phyloP scores from a whole-genome alignment of 2,888 invertebrate species.

The Clunio marinus region DNA sequence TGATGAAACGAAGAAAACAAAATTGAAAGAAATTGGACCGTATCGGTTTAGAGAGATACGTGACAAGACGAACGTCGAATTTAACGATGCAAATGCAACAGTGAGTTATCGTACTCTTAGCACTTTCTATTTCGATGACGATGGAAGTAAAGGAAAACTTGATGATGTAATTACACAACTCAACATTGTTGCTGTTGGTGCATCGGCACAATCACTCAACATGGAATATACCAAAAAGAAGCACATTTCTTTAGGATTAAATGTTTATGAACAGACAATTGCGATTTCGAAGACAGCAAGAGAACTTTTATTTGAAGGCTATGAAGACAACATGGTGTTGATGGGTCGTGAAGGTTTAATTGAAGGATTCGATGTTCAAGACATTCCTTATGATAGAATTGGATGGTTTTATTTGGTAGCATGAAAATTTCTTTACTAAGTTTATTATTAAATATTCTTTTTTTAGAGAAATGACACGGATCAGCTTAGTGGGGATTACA shows the following conservation, averaged over 20 bases:
- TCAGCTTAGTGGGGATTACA: constrained; percentile 68
- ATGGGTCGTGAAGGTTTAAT: constrained; percentile 56
- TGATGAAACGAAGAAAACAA: constrained; percentile 52
- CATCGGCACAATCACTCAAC: constrained; percentile 7
- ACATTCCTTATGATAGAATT: constrained; percentile 62
- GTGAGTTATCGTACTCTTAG: constrained; percentile 66
- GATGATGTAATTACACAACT: constrained; percentile 66
- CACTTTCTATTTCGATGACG: constrained; percentile 65
- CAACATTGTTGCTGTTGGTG: constrained; percentile 69
- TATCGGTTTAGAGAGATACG: constrained; percentile 58
- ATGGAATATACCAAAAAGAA: constrained; percentile 5
- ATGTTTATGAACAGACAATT: constrained; percentile 10
- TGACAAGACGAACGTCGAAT: constrained; percentile 62
- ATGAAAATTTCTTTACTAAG: background rate
- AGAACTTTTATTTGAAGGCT: constrained; percentile 69
- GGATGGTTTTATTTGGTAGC: constrained; percentile 66
- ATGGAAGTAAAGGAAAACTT: constrained; percentile 63
- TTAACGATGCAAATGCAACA: constrained; percentile 64
- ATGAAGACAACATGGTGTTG: constrained; percentile 62
- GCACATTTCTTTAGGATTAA: constrained; percentile 1
- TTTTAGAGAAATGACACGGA: constrained; percentile 64
- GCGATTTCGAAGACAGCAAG: constrained; percentile 56
- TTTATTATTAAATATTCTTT: background rate
- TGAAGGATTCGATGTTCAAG: constrained; percentile 44
- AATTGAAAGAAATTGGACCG: constrained; percentile 53